phyloP scores from a whole-genome alignment of 1,140 invertebrate genomes.

The Steinernema feltiae region DNA sequence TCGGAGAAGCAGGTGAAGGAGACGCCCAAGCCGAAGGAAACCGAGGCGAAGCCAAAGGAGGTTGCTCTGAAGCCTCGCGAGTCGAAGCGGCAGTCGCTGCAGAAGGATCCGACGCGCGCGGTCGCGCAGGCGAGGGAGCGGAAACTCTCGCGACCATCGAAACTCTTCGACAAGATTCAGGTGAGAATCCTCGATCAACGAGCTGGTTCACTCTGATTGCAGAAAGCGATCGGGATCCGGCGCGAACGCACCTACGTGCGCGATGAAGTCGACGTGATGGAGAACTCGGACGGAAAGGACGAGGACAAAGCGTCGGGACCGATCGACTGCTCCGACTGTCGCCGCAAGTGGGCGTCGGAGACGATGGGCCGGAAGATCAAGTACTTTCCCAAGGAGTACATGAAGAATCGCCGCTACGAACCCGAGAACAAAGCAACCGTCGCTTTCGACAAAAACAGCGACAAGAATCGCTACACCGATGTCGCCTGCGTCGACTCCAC shows the following conservation, averaged over 20 bases:
- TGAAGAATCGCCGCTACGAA: background rate
- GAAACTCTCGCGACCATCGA: background rate
- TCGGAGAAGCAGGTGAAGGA: too few species aligned
- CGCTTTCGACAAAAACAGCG: background rate
- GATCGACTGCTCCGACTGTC: background rate
- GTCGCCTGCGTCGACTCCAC: slow-evolving; percentile 21
- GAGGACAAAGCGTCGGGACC: background rate
- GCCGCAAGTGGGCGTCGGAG: background rate
- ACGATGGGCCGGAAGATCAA: background rate
- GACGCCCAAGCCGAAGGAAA: background rate
- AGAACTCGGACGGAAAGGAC: background rate
- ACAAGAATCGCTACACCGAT: slow-evolving; percentile 25
- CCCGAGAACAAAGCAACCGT: background rate
- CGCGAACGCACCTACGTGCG: background rate
- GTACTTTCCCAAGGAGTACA: slow-evolving; percentile 15
- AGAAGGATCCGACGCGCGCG: too few species aligned
- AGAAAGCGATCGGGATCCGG: background rate
- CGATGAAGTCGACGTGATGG: background rate
- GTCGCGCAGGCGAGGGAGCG: background rate
- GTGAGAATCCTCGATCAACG: too few species aligned
- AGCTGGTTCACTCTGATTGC: too few species aligned
- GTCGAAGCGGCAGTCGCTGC: too few species aligned
- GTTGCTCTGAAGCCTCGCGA: background rate
- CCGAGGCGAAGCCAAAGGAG: background rate
- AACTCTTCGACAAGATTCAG: background rate